Percentiles rank a stretch among this genome's conserved stretches.
These are phyloP conservation scores for Pterobdella sp. DNA, from an alignment of 2,888 invertebrate genomes.

Conservation along the genomic window DNA sequence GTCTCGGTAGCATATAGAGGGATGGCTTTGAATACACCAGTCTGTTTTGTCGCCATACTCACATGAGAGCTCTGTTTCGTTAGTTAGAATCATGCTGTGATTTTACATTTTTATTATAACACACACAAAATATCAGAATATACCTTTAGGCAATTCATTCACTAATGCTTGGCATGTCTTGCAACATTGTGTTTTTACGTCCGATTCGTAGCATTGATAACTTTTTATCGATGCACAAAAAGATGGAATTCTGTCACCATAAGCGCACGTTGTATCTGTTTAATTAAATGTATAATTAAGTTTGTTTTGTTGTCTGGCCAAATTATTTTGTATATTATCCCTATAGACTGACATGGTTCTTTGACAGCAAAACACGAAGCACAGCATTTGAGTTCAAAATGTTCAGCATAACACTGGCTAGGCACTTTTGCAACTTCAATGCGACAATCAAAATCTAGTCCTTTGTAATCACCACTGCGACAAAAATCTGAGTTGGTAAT, in stretches of 20 bases:
- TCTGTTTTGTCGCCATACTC: slow-evolving; percentile 33
- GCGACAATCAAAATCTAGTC: slow-evolving; percentile 19
- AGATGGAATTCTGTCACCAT: slow-evolving; percentile 28
- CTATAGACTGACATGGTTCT: neutral
- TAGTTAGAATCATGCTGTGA: neutral
- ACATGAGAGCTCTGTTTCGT: slow-evolving; percentile 16
- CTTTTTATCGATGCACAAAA: slow-evolving; percentile 3
- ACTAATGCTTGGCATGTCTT: neutral
- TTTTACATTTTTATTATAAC: neutral
- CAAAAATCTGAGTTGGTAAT: slow-evolving; percentile 40
- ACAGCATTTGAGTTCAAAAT: slow-evolving; percentile 29
- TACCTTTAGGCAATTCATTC: too few relatives aligned
- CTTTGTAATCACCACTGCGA: slow-evolving; percentile 33
- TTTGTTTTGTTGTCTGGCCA: neutral
- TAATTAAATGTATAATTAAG: neutral
- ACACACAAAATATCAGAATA: neutral
- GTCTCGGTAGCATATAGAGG: neutral
- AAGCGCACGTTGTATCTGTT: slow-evolving; percentile 27
- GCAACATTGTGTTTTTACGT: slow-evolving; percentile 2
- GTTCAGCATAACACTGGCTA: slow-evolving; percentile 29
- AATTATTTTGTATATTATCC: neutral
- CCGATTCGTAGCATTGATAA: slow-evolving; percentile 1
- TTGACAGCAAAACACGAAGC: slow-evolving; percentile 25
- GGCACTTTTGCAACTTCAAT: slow-evolving; percentile 3
- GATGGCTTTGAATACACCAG: slow-evolving; percentile 28